These are phyloP conservation scores for Doryteuthis pealeii DNA, from an alignment of 1,140 invertebrate genomes.

Conservation along the genomic window DNA sequence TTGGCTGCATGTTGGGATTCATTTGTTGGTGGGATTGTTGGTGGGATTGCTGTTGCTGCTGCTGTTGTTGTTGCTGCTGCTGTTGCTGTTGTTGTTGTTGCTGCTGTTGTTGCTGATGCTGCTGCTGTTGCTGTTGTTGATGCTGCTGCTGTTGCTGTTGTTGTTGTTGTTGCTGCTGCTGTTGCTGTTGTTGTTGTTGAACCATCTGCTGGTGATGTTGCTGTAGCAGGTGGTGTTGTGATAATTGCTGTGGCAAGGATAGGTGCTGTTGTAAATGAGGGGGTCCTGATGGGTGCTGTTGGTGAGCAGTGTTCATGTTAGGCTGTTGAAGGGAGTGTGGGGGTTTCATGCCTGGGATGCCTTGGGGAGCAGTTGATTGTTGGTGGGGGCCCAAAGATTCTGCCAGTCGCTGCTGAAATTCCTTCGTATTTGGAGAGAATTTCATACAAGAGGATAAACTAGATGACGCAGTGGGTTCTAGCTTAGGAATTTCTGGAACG, in stretches of 20 bases:
- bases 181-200: not conserved
- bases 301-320: not conserved
- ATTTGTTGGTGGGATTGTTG: not conserved
- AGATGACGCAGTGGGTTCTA: not conserved
- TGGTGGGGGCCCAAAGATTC: not conserved
- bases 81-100: not conserved
- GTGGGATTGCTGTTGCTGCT: not conserved
- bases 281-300: not conserved
- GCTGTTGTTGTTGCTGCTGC: not conserved
- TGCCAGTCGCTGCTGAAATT: not conserved
- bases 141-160: not conserved
- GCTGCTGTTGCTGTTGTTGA: no score
- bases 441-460: not conserved
- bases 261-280: not conserved
- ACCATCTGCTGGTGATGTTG: not conserved
- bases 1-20: not conserved
- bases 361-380: no score
- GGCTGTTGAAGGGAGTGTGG: not conserved
- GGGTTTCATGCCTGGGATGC: not conserved
- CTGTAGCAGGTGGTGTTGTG: no score
- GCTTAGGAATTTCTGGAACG: not conserved
- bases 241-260: not conserved
- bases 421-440: not conserved
- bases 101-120: not conserved
- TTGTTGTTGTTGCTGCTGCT: not conserved